phyloP scores from a whole-genome alignment of 2,797 vertebrate species.

The Ficedula albicollis region DNA sequence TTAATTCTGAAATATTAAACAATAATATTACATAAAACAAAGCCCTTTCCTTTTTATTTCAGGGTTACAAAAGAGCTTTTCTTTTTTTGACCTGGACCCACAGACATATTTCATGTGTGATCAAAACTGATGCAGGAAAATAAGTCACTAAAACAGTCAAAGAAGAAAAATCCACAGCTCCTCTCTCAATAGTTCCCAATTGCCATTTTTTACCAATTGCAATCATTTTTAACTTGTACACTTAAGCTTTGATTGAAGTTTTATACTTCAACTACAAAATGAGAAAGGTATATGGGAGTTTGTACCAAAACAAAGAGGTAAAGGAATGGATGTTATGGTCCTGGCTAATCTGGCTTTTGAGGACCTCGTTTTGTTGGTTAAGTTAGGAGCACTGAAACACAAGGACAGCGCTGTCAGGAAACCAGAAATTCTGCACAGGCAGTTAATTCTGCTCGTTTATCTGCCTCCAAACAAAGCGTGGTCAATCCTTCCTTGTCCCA shows the following conservation, averaged over 20 bases:
- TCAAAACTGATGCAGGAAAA: not conserved
- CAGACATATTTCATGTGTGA: not conserved
- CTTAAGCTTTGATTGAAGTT: not conserved
- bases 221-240: not conserved
- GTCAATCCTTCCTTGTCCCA: not conserved
- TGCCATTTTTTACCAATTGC: not conserved
- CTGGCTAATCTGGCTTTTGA: not conserved
- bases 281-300: fast-evolving
- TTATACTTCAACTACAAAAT: not conserved
- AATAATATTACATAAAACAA: not conserved
- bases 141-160: not conserved
- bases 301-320: not conserved
- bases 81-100: not conserved
- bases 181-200: not conserved
- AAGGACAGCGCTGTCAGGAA: not conserved
- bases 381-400: fast-evolving
- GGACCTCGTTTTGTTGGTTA: not conserved
- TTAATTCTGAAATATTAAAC: not conserved
- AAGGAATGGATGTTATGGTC: not conserved
- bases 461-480: not conserved
- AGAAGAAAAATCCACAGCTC: not conserved
- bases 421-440: not conserved
- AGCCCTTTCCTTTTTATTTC: not conserved
- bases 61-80: not conserved
- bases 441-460: not conserved